Evolutionary conservation across 2,797 vertebrate genomes (phyloP), one percentile per base, ranked within the genome.

Genomic region (Lophotriccus pileatus): DNA sequence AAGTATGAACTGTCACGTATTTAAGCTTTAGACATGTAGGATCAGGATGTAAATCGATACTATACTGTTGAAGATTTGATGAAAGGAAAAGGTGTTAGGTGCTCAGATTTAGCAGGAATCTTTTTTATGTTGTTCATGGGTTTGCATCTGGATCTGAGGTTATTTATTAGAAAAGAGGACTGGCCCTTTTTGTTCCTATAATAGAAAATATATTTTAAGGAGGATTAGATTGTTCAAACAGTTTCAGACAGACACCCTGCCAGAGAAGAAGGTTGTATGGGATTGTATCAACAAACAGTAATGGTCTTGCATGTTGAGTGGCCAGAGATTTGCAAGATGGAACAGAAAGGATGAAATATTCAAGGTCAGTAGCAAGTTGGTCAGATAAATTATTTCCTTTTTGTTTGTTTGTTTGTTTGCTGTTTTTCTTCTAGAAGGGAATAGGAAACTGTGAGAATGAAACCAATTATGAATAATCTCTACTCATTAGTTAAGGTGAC

Each of bases 1-100:
- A 63, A 53, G 27, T 81, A 59, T 90, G 66, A 94, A 47, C 55
- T 88, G 59, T 81, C 76, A 78, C 55, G 17, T 55, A 68, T 68
- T 91, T 89, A 72, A 81, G 36, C 14, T 91, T 91, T 62, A 78
- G 72, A 77, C 74, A 49, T 86, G 69, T 76, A 90, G 68, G 37
- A 89, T 87, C 79, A 86, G 46, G 77, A 81, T 73, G 79, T 81
- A 93, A 90, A 89, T 82, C 84, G 70, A 91, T 84, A 90, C 59
- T 46, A 6, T 46, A 7, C 20, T 53, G 88, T 19, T 87, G 86
- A 94, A 84, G 68, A 79, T 80, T 69, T 76, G 41, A 70, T 95
- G 80, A 95, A 95, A 94, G n/a, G 24, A 60, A 74, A 86, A 92
- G 3, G n/a, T 86, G 50, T 67, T 84, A 69, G 22, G 23, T 50